Evolutionary conservation across 2,888 invertebrate species (phyloP), one percentile per base, ranked within the genome.

Genomic region (Galerucella nymphaeae): DNA sequence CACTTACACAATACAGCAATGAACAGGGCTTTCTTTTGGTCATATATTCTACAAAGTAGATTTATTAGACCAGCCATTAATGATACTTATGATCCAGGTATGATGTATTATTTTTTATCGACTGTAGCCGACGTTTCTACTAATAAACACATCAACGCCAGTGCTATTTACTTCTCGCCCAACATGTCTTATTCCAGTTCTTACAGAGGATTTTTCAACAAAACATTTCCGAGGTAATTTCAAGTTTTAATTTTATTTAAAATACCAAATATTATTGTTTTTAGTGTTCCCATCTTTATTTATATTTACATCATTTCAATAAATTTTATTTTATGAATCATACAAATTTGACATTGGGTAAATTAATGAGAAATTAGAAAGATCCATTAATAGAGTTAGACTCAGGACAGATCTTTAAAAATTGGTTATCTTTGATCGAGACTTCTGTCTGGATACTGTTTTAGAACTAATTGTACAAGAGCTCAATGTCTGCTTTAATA

Each of bases 1-100:
- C 97, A 98, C 88, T 88, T 98, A 72, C 98, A 98, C 86, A 98
- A 98, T 86, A 93, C 98, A 93, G 98, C 98, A n/a, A 88, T 98
- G 84, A 97, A 94, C 85, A 89, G 98, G 80, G 96, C 97, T 0
- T 98, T 97, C 86, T 98, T 96, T 86, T 98, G 96, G 94, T 96
- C 96, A 86, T 97, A 96, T 80, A 95, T 97, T 72, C 89, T 97
- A 0, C 97, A 97, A 84, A 95, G 96, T 38, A 77, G 97, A 76
- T 96, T 96, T 81, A 96, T 96, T 79, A 89, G 96, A 41, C 96
- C 96, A 0, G 95, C 95, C 0, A 95, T 95, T 23, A 96, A 96
- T 84, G 96, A 96, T 82, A 95, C 96, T 0, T 96, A 96, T 80
- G 98, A 98, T 87, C 98, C 98, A 0, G 98, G 98, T 68, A 96